Evolutionary conservation across 2,888 invertebrate species (phyloP), one percentile per base, ranked within the genome.

Genomic region (Pollenia angustigena): DNA sequence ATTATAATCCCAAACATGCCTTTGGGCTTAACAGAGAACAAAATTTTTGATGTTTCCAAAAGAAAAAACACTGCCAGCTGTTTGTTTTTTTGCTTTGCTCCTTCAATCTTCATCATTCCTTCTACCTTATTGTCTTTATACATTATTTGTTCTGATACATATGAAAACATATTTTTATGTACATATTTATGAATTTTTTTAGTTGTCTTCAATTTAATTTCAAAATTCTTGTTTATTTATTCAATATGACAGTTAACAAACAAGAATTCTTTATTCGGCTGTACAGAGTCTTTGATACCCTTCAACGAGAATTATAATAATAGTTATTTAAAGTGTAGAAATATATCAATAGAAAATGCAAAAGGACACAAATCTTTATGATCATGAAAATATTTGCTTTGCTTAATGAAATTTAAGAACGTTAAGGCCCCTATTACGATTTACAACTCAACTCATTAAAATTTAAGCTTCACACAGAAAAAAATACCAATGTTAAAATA

Each of bases 1-100:
- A 81, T 75, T 75, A 68, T 66, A 58, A 75, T 66, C 48, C 44
- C 9, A 66, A 74, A 66, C 54, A 81, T 81, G 81, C 74, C 66
- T 74, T 18, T 16, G 56, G 80, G 56, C 64, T 56, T 60, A 42
- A 48, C 52, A 62, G n/a, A 40, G 16, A 62, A 58, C 9, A 58
- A 40, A 2, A 14, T 44, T 42, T 60, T 48, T 62, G 18, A 54
- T 52, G 62, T 54, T 44, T 18, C 52, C 62, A 3, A 23, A 76
- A 76, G 52, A 54, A 54, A 64, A 76, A 32, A 32, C 32, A 23
- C 23, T 52, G 64, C 44, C 79, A 60, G 11, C 50, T 40, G 16
- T 69, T 60, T 58, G 50, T 52, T 60, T 52, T 64, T 56, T 0
- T 56, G n/a, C n/a, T 56, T 18, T 32, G 32, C 48, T 48, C 11